These are phyloP conservation scores for Orussus abietinus DNA, from an alignment of 1,140 invertebrate genomes.

Conservation along the genomic window DNA sequence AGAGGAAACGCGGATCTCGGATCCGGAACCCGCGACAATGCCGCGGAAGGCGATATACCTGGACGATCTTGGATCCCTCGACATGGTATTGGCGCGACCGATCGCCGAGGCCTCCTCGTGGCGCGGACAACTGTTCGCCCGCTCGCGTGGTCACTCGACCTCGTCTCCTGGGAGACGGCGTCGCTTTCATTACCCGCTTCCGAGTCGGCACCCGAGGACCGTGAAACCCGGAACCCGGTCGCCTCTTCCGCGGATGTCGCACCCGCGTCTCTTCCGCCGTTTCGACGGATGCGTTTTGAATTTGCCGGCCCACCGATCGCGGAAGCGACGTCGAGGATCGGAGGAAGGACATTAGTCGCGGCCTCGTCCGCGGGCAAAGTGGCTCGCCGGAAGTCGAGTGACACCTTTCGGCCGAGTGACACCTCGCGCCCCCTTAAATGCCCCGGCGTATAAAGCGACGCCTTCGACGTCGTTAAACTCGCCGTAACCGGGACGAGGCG, in stretches of 20 bases:
- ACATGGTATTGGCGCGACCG: slow-evolving; percentile 39
- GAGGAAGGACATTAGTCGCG: too few relatives aligned
- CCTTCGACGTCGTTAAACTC: slow-evolving; percentile 28
- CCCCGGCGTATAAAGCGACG: slow-evolving; percentile 13
- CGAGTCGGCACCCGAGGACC: slow-evolving; percentile 1
- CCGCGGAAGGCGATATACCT: slow-evolving; percentile 54
- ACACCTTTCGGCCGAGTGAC: slow-evolving; percentile 23
- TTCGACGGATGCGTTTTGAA: too few relatives aligned
- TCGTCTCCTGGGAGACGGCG: slow-evolving; percentile 42
- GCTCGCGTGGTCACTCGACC: slow-evolving; percentile 45
- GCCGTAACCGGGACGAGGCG: too few relatives aligned
- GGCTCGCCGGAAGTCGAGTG: slow-evolving; percentile 34
- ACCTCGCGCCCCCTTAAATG: slow-evolving; percentile 16
- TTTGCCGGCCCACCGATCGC: too few relatives aligned
- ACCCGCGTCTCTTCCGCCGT: not conserved
- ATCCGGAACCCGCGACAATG: slow-evolving; percentile 54
- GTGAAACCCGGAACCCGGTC: not conserved
- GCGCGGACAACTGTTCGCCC: slow-evolving; percentile 40
- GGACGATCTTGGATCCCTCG: slow-evolving; percentile 39
- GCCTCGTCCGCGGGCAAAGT: slow-evolving; percentile 38
- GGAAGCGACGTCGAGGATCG: too few relatives aligned
- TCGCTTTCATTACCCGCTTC: not conserved
- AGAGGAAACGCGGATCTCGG: slow-evolving; percentile 36
- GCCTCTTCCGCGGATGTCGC: not conserved
- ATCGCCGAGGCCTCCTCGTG: too few relatives aligned